Evolutionary conservation across 2,797 vertebrate species (phyloP).

Genomic region (Chromobotia macracanthus): DNA sequence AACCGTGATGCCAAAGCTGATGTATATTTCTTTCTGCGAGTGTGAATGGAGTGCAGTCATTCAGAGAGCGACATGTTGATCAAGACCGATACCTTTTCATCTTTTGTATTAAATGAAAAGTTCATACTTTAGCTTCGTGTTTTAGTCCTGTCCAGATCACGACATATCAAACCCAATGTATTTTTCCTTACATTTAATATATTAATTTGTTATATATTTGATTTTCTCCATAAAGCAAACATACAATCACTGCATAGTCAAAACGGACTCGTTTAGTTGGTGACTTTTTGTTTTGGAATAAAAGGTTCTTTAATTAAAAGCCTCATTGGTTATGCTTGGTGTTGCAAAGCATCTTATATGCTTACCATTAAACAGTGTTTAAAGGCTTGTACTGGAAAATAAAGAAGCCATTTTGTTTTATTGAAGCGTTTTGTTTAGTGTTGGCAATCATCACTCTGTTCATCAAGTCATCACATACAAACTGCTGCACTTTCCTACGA

Average conservation of each 20-base stretch:
- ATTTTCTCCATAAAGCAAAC: not conserved
- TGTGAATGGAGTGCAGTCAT: conserved; percentile 2
- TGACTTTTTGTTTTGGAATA: not conserved
- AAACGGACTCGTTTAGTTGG: not conserved
- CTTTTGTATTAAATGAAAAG: not conserved
- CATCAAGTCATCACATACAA: conserved; percentile 10
- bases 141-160: not conserved
- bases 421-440: not conserved
- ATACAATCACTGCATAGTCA: too few relatives aligned
- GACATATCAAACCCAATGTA: not conserved
- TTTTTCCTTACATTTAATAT: not conserved
- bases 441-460: not conserved
- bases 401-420: not conserved
- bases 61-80: conserved; percentile 6
- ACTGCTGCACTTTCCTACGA: conserved; percentile 18
- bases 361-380: not conserved
- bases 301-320: too few relatives aligned
- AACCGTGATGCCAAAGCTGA: not conserved
- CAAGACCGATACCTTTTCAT: not conserved
- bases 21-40: conserved; percentile 12
- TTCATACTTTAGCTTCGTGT: not conserved
- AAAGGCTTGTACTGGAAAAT: not conserved
- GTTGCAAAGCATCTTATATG: too few relatives aligned
- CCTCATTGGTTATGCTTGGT: too few relatives aligned
- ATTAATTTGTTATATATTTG: conserved; percentile 3